These are phyloP conservation scores for Tenthredo distinguenda DNA, from an alignment of 2,888 invertebrate genomes.

Conservation along the genomic window DNA sequence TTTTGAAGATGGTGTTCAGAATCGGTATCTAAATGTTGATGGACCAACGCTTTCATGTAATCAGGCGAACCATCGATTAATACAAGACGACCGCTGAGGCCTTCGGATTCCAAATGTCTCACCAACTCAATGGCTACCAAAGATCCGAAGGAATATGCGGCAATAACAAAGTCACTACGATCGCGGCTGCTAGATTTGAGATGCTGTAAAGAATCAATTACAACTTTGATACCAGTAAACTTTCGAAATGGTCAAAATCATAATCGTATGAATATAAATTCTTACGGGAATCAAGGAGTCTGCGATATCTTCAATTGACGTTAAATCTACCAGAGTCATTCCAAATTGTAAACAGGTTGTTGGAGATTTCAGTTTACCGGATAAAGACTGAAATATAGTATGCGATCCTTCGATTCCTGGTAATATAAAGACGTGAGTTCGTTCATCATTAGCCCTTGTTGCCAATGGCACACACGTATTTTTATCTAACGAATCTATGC, in stretches of 20 bases:
- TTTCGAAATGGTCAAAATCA: too few species aligned
- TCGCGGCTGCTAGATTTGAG: conserved; percentile 78
- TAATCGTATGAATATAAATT: not conserved
- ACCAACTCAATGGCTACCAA: conserved; percentile 21
- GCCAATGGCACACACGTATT: not conserved
- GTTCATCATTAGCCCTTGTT: not conserved
- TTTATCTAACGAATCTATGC: not conserved
- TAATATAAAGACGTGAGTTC: conserved; percentile 60
- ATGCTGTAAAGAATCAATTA: conserved; percentile 77
- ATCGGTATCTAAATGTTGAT: conserved; percentile 78
- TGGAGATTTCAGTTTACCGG: conserved; percentile 63
- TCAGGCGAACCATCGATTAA: conserved; percentile 43
- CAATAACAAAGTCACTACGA: conserved; percentile 55
- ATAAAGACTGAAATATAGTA: conserved; percentile 64
- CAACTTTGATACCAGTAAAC: too few species aligned
- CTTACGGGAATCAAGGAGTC: conserved; percentile 80
- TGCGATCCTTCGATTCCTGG: conserved; percentile 69
- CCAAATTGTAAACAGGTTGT: conserved; percentile 52
- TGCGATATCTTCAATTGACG: conserved; percentile 79
- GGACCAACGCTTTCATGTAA: conserved; percentile 82
- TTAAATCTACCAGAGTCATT: not conserved
- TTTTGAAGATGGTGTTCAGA: conserved; percentile 81
- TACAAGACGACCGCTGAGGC: conserved; percentile 6
- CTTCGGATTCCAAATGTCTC: conserved; percentile 28
- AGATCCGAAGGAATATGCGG: conserved; percentile 33